Evolutionary conservation across 2,888 invertebrate genomes (phyloP), one percentile per base, ranked within the genome.

Genomic region (Petrolisthes cinctipes): DNA sequence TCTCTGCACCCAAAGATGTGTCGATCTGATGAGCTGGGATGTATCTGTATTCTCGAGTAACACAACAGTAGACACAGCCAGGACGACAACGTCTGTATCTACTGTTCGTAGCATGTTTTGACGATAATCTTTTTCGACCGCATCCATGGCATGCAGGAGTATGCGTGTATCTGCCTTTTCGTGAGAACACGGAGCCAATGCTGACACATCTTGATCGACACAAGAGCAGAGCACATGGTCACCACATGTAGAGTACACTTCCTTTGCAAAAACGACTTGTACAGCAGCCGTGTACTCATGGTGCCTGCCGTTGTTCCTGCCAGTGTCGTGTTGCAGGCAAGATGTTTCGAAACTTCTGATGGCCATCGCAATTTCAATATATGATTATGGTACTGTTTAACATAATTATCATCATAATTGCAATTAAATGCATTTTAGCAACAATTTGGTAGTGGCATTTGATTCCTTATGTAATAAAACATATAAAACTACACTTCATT

Each of bases 11-110:
- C 51, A 73, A 14, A 4, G 54, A n/a, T 7, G 51, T 54, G 5
- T 61, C 61, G 11, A 84, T 75, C 20, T 84, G 51, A 75, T 84
- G 84, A 75, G 54, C 75, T 14, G 84, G 20, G 84, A 84, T 53
- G 75, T 6, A 80, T 5, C 56, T 53, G 57, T 54, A 17, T 14
- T 80, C 23, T 51, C 17, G 80, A 75, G 23, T 75, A 75, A 17
- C 75, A n/a, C 53, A n/a, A 23, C 2, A 54, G 53, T 4, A 14
- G 53, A 17, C 56, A 80, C 53, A 51, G 80, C 80, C 51, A 80
- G 56, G 80, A 80, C 80, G 2, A 80, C 53, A 53, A 80, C 80
- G 4, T 80, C 4, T 80, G 56, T 56, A 3, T n/a, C 56, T 23
- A 56, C 80, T 37, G 56, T 54, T 14, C 23, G 53, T 80, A 80